Evolutionary conservation across 2,113 vertebrate genomes (phyloP).

Genomic region (Macquaria australasica): DNA sequence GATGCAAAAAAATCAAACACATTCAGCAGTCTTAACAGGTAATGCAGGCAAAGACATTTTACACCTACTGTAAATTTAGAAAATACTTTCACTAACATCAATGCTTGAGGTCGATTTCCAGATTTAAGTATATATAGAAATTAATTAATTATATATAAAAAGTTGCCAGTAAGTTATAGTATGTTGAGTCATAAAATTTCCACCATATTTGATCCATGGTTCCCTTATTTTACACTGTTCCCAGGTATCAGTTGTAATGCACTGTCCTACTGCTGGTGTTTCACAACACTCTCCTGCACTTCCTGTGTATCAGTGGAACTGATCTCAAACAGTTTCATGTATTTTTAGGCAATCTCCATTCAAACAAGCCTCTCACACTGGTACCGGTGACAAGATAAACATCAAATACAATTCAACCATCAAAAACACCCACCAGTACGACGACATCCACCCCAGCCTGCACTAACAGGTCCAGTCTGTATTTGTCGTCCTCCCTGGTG

Average conservation of each 20-base stretch:
- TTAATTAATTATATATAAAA: neutral
- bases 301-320: neutral
- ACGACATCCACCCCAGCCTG: constrained; percentile 93
- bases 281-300: neutral
- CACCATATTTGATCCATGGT: neutral
- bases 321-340: neutral
- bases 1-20: constrained; percentile 1
- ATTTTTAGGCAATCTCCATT: neutral
- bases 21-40: neutral
- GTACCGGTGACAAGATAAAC: neutral
- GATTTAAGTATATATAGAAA: neutral
- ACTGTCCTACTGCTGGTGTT: neutral
- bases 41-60: neutral
- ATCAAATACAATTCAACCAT: neutral
- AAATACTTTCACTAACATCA: neutral
- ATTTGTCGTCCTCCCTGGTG: constrained; percentile 94
- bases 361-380: neutral
- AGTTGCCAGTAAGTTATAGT: neutral
- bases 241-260: neutral
- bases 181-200: neutral
- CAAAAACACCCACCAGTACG: constrained; percentile 86
- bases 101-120: neutral
- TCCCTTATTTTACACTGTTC: too few relatives aligned
- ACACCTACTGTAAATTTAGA: neutral
- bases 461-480: constrained; percentile 91